Conservation (phyloP, 2,888 invertebrate genomes). For the Papilio demoleus region DNA sequence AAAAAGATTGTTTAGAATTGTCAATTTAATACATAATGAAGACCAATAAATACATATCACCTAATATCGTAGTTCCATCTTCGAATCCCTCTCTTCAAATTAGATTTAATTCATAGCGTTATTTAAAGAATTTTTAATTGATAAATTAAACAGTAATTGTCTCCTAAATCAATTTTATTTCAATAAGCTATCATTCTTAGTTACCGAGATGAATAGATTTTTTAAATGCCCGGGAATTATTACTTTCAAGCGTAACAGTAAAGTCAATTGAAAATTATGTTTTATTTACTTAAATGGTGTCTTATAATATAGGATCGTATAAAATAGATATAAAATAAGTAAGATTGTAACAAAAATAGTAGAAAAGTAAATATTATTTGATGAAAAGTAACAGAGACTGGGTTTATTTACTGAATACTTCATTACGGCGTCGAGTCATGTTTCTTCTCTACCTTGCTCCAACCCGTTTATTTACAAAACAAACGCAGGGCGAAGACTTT, state of each 20-base stretch:
- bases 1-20: background rate
- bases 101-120: too few species aligned
- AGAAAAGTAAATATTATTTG: slow-evolving; percentile 12
- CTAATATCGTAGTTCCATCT: too few species aligned
- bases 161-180: too few species aligned
- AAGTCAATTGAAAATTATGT: background rate
- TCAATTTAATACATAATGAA: background rate
- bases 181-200: too few species aligned
- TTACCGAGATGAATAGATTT: too few species aligned
- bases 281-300: background rate
- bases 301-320: background rate
- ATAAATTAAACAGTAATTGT: too few species aligned
- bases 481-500: slow-evolving; percentile 1
- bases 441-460: slow-evolving; percentile 19
- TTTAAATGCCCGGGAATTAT: too few species aligned
- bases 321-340: background rate
- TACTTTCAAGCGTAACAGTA: too few species aligned
- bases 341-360: slow-evolving; percentile 6
- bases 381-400: background rate
- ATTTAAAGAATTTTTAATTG: too few species aligned
- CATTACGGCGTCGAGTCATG: slow-evolving; percentile 22
- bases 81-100: too few species aligned
- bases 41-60: background rate
- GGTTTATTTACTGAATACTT: slow-evolving; percentile 30
- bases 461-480: slow-evolving; percentile 16